Conservation (phyloP, 2,113 vertebrate genomes). For the Pimephales promelas region DNA sequence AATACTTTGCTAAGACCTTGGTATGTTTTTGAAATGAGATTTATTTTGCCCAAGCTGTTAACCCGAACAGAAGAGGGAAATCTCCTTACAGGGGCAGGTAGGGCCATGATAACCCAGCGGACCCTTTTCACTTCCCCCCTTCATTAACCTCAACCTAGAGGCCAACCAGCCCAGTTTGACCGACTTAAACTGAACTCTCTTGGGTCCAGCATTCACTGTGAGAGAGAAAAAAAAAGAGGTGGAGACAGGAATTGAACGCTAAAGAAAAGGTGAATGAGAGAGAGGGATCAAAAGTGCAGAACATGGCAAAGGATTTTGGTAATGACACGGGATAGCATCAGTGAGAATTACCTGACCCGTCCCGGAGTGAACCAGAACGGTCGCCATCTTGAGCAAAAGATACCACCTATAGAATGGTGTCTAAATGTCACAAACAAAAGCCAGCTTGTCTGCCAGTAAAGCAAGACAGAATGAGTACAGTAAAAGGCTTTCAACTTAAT, state of each 20-base stretch:
- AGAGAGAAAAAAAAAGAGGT: not conserved
- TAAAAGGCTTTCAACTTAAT: constrained; percentile 42
- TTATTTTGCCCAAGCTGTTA: not conserved
- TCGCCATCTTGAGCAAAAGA: constrained; percentile 48
- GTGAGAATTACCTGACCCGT: constrained; percentile 48
- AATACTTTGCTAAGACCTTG: not conserved
- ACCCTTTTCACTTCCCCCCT: not conserved
- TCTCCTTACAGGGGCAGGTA: not conserved
- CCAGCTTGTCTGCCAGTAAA: constrained; percentile 42
- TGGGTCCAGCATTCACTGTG: not conserved
- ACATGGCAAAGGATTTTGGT: constrained; percentile 2
- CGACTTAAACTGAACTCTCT: constrained; percentile 2
- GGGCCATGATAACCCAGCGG: not conserved
- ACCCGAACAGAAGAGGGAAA: not conserved
- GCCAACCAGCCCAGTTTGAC: not conserved
- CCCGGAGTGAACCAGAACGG: constrained; percentile 44
- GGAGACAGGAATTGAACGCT: not conserved
- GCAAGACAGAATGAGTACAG: constrained; percentile 19
- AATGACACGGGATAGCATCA: constrained; percentile 16
- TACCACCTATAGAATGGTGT: constrained; percentile 46
- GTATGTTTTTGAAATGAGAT: not conserved
- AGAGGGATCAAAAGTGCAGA: not conserved
- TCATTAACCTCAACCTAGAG: constrained; percentile 20
- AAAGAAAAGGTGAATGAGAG: not conserved
- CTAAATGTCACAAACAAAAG: constrained; percentile 55